Evolutionary conservation across 2,888 invertebrate species (phyloP).

Genomic region (Pristionchus exspectatus): DNA sequence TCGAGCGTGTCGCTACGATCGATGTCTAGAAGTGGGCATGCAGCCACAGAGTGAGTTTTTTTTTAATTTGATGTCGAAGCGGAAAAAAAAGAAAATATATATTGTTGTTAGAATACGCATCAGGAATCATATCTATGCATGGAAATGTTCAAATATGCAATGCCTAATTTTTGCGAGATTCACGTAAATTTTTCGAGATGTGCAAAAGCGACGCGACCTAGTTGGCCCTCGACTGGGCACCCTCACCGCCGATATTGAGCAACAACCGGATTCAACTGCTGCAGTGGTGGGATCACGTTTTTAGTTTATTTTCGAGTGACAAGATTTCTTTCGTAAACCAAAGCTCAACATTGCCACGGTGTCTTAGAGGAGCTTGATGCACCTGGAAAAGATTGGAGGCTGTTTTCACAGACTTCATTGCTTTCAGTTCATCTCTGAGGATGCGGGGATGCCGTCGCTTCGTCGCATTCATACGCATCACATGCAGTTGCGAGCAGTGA

Average conservation of each 20-base stretch:
- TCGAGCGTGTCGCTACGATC: constrained; percentile 26
- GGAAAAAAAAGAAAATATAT: no score
- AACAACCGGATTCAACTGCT: constrained; percentile 15
- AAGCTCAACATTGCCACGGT: no score
- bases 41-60: constrained; percentile 14
- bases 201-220: constrained; percentile 49
- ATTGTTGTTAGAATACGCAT: no score
- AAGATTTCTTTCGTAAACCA: no score
- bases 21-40: constrained; percentile 34
- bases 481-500: constrained; percentile 52
- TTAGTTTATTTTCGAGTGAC: no score
- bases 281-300: no score
- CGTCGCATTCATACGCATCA: constrained; percentile 47
- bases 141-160: no score
- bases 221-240: constrained; percentile 4
- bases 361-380: no score
- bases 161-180: no score
- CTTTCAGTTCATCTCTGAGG: constrained; percentile 53
- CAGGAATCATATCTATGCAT: no score
- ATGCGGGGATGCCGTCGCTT: constrained; percentile 10
- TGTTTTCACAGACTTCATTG: neutral
- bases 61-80: neutral
- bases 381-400: no score
- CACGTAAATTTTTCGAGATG: constrained; percentile 21
- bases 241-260: neutral